Base-by-base conservation (phyloP, 1,140 invertebrate species). In the Drosophila micromelanica region DNA sequence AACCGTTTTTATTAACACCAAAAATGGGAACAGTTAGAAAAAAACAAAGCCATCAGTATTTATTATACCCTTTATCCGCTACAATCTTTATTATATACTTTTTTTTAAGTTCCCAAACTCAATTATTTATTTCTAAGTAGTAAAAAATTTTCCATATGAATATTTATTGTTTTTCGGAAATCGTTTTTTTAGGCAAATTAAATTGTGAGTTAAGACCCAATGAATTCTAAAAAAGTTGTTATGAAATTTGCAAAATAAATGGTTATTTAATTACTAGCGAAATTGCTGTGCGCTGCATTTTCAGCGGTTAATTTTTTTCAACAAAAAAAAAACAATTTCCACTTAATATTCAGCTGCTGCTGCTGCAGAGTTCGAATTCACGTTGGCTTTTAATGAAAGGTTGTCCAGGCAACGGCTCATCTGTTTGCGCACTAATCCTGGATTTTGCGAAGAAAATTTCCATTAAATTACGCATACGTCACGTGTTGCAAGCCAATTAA, bases 401-500 rank as follows among this genome's bases (percentile, higher is more conserved):
- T 56, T 35, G 30, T 9, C 30, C 17, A 2, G 49, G 30, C 49
- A 30, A 40, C 37, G 27, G 27, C 27, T 27, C 27, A 27, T 27
- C 27, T 3, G 12, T 4, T 0, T n/a, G 32, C 45, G 20, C 11
- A 8, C 13, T 20, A 20, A 40, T 27, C 23, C 32, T 35, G 32
- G 5, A 27, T 27, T 27, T 27, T 27, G 27, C 27, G 5, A 46
- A 27, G 12, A 35, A 37, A 30, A 48, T 45, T 72, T 59, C 20
- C 46, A 67, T 54, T 15, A 74, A 51, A 87, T 78, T 87, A 71
- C 78, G 82, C 74, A 87, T 85, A 87, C 78, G 81, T 85, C 81
- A 85, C 81, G 82, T 85, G 82, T 87, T 65, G 55, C 74, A 75
- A 49, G 76, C 82, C 78, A 79, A 87, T 87, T 85, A 81, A 67